Evolutionary conservation across 2,797 vertebrate genomes (phyloP), one percentile per base, ranked within the genome.

Genomic region (Semotilus atromaculatus): DNA sequence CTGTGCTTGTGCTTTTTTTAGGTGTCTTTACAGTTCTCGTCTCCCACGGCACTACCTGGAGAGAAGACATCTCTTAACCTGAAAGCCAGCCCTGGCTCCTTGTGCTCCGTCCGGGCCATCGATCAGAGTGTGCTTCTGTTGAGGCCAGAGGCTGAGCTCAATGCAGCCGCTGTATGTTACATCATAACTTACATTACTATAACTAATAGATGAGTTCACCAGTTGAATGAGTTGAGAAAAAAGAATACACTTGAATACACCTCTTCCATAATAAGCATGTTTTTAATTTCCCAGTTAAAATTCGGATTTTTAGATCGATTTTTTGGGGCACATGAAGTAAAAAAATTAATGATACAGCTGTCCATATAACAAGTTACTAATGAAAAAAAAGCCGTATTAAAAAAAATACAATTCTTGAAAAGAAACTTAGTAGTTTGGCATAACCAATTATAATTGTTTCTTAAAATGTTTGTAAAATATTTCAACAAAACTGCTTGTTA

Each of bases 51-150:
- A 72, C 93, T 96, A 74, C 97, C 97, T 0, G 93, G 93, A 3
- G 94, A 93, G 2, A 67, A 86, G 0, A 90, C 92, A 5, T 88
- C 43, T 0, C 89, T 99, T 55, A 91, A n/a, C 0, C 89, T 99
- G 23, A 88, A 62, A 4, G 93, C 96, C 14, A 88, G 94, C 0
- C 94, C 96, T 0, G 93, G 90, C 14, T 98, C 97, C 1, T 72
- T 98, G 80, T 99, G 97, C 67, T 97, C 96, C 0, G 86, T 98
- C 26, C 91, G 95, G 7, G 97, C 95, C 1, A 95, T 98, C 26
- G 98, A 98, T 90, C 94, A 96, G 84, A 98, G 97, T 0, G 84
- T 99, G 80, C 92, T 97, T 18, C 93, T 98, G 60, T 84, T 96
- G 90, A 93, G 91, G 60, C 82, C 95, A 0, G 95, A 97, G 86